A percentile compares a stretch with the other conserved stretches of the same genome.
phyloP scores from a whole-genome alignment of 2,888 invertebrate genomes.

The Nycteola revayana region DNA sequence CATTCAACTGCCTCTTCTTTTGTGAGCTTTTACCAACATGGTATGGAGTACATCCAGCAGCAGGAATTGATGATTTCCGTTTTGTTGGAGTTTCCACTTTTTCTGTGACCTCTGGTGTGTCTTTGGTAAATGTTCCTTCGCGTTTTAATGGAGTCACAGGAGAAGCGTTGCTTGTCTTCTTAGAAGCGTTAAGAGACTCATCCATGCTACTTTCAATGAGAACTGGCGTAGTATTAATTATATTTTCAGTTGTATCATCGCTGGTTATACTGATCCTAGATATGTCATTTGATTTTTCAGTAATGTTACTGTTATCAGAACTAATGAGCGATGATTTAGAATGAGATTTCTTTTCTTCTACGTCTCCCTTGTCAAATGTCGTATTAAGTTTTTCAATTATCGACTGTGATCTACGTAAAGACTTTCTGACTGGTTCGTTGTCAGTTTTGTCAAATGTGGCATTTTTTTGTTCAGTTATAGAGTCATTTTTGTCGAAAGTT shows the following conservation, averaged over 20 bases:
- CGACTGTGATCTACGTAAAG: background rate
- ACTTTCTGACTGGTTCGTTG: slow-evolving; percentile 6
- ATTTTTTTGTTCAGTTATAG: slow-evolving; percentile 16
- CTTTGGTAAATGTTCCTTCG: slow-evolving; percentile 72
- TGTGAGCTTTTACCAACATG: slow-evolving; percentile 40
- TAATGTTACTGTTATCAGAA: slow-evolving; percentile 49
- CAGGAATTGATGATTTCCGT: slow-evolving; percentile 38
- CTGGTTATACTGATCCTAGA: slow-evolving; percentile 63
- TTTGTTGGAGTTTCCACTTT: slow-evolving; percentile 44
- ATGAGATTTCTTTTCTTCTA: slow-evolving; percentile 22
- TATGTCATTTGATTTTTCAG: slow-evolving; percentile 46
- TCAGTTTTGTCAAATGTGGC: slow-evolving; percentile 37
- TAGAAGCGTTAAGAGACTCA: slow-evolving; percentile 35
- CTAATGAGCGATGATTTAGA: slow-evolving; percentile 55
- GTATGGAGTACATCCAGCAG: slow-evolving; percentile 67
- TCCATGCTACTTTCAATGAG: slow-evolving; percentile 68
- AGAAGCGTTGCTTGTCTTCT: slow-evolving; percentile 5
- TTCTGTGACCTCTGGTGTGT: slow-evolving; percentile 37
- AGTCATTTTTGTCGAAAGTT: slow-evolving; percentile 14
- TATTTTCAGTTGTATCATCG: slow-evolving; percentile 60
- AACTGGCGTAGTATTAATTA: slow-evolving; percentile 57
- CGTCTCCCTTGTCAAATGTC: slow-evolving; percentile 47
- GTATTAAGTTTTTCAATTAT: slow-evolving; percentile 27
- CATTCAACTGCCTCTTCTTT: slow-evolving; percentile 50
- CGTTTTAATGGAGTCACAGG: slow-evolving; percentile 50